phyloP scores from a whole-genome alignment of 2,113 vertebrate species.

The Passer domesticus region DNA sequence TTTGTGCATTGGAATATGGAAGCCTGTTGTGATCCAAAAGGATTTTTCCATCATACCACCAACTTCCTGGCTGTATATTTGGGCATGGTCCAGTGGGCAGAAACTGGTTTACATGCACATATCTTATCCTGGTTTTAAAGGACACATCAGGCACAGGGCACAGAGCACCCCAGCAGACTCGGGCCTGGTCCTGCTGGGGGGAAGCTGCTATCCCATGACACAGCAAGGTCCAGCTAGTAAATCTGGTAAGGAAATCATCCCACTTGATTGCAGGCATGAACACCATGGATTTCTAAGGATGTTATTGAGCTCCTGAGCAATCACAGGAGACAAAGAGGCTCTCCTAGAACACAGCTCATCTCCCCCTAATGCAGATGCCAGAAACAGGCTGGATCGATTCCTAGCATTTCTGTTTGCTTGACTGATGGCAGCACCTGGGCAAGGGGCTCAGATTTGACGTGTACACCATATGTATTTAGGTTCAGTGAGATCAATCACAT shows the following conservation, averaged over 20 bases:
- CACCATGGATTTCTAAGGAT: neutral
- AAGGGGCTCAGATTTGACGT: neutral
- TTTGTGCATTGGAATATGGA: neutral
- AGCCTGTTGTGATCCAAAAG: neutral
- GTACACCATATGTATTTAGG: neutral
- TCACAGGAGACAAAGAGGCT: neutral
- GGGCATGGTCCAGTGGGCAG: rapidly evolving
- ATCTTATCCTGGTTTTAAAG: neutral
- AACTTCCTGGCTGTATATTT: neutral
- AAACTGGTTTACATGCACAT: neutral
- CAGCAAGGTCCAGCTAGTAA: neutral
- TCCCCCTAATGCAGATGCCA: neutral
- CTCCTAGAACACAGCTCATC: neutral
- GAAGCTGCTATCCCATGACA: neutral
- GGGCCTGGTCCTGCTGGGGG: neutral
- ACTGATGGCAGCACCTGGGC: neutral
- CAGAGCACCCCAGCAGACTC: neutral
- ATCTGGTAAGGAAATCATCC: neutral
- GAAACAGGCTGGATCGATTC: neutral
- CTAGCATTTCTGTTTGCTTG: rapidly evolving
- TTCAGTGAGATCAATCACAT: neutral
- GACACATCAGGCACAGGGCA: neutral
- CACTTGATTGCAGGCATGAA: neutral
- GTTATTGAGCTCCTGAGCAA: neutral
- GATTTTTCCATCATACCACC: neutral